A percentile compares a stretch with the other conserved stretches of the same genome.
These are phyloP conservation scores for Archivesica marissinica DNA, from an alignment of 1,140 invertebrate genomes.

Conservation along the genomic window DNA sequence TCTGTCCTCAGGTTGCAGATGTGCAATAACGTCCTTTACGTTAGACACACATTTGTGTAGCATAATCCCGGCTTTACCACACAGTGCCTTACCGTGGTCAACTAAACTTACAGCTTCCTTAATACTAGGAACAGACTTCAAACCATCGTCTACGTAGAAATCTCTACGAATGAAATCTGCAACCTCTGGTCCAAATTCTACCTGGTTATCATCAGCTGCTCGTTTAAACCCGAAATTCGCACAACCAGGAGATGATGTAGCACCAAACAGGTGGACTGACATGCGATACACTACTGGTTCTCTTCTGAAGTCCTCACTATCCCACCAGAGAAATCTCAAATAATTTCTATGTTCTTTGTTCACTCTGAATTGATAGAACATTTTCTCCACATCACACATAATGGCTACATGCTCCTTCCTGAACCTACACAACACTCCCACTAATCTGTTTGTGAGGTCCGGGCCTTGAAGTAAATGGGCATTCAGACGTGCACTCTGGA, in stretches of 20 bases:
- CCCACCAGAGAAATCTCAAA: conserved; percentile 59
- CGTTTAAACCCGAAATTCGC: conserved; percentile 61
- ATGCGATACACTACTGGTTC: conserved; percentile 64
- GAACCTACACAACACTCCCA: conserved; percentile 60
- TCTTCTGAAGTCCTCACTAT: neutral
- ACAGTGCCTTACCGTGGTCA: too few species aligned
- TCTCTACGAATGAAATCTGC: conserved; percentile 39
- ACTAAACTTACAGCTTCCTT: too few species aligned
- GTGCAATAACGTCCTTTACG: too few species aligned
- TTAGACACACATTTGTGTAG: too few species aligned
- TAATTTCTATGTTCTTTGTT: conserved; percentile 53
- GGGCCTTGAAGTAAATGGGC: conserved; percentile 65
- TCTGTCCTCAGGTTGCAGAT: too few species aligned
- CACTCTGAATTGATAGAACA: conserved; percentile 66
- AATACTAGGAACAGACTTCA: too few species aligned
- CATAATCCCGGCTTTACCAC: too few species aligned
- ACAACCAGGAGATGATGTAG: conserved; percentile 64
- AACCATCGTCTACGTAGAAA: too few species aligned
- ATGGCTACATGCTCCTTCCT: conserved; percentile 55
- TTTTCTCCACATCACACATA: conserved; percentile 63
- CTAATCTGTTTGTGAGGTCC: conserved; percentile 63
- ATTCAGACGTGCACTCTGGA: conserved; percentile 60
- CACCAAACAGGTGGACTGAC: conserved; percentile 67
- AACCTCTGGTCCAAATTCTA: neutral
- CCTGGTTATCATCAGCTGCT: conserved; percentile 24